These are phyloP conservation scores for Zeuzera pyrina DNA, from an alignment of 2,888 invertebrate species.

Conservation along the genomic window DNA sequence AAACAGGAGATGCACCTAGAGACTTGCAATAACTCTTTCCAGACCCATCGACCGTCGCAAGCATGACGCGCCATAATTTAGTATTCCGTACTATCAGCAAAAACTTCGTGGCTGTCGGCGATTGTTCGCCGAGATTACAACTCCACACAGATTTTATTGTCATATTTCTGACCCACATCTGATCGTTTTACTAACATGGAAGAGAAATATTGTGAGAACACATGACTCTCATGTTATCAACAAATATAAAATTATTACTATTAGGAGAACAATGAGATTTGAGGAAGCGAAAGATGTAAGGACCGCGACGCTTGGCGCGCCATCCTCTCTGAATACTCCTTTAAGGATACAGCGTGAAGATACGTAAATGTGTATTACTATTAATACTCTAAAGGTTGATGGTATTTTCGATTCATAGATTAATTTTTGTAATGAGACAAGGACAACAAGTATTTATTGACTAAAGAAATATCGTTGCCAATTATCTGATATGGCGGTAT, in stretches of 20 bases:
- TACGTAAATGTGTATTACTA: too few species aligned
- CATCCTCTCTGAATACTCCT: too few species aligned
- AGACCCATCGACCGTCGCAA: constrained; percentile 44
- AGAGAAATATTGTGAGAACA: constrained; percentile 36
- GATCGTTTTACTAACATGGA: constrained; percentile 42
- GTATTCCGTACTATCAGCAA: constrained; percentile 34
- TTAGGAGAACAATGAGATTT: too few species aligned
- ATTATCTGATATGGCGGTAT: constrained; percentile 52
- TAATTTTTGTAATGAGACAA: constrained; percentile 32
- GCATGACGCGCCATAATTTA: constrained; percentile 52
- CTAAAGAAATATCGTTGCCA: constrained; percentile 48
- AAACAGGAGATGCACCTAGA: constrained; percentile 64
- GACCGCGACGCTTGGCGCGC: too few species aligned
- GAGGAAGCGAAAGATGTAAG: too few species aligned
- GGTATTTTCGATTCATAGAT: too few species aligned
- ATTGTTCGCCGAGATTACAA: constrained; percentile 42
- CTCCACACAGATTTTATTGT: constrained; percentile 43
- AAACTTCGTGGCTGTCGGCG: constrained; percentile 39
- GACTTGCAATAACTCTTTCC: constrained; percentile 63
- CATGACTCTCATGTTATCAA: too few species aligned
- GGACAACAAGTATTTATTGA: constrained; percentile 43
- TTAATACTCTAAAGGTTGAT: too few species aligned
- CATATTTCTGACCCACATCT: constrained; percentile 51
- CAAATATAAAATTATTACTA: too few species aligned
- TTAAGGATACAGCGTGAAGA: too few species aligned